These are phyloP conservation scores for Spisula solida DNA, from an alignment of 2,888 invertebrate genomes.

Conservation along the genomic window DNA sequence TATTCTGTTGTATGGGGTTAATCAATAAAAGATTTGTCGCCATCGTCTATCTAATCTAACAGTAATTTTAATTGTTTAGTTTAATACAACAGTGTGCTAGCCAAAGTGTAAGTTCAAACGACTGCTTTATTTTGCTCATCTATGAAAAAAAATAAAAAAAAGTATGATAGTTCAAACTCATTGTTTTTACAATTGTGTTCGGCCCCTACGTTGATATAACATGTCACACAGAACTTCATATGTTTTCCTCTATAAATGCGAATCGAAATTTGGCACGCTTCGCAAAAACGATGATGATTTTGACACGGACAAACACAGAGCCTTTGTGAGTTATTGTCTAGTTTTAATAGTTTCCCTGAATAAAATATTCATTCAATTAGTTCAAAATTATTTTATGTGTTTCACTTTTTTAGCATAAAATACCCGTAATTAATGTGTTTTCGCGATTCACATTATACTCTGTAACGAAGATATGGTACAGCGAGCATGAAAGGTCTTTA, in stretches of 20 bases:
- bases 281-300: background rate
- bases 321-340: background rate
- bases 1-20: too few relatives aligned
- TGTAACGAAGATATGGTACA: background rate
- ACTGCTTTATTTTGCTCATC: too few relatives aligned
- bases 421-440: conserved; percentile 29
- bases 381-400: conserved; percentile 1
- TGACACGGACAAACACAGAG: background rate
- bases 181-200: too few relatives aligned
- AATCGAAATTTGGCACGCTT: background rate
- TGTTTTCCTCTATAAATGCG: background rate
- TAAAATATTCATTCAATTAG: conserved; percentile 17
- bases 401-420: conserved; percentile 5
- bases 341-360: background rate
- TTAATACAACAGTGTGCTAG: too few relatives aligned
- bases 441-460: background rate
- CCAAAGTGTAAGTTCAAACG: too few relatives aligned
- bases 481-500: conserved; percentile 15
- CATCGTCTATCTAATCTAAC: too few relatives aligned
- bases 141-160: too few relatives aligned
- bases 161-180: too few relatives aligned
- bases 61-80: too few relatives aligned
- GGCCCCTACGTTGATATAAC: background rate
- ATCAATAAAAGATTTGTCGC: too few relatives aligned
- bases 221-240: background rate